Conservation (phyloP, 2,797 vertebrate genomes). For the Catharus ustulatus region DNA sequence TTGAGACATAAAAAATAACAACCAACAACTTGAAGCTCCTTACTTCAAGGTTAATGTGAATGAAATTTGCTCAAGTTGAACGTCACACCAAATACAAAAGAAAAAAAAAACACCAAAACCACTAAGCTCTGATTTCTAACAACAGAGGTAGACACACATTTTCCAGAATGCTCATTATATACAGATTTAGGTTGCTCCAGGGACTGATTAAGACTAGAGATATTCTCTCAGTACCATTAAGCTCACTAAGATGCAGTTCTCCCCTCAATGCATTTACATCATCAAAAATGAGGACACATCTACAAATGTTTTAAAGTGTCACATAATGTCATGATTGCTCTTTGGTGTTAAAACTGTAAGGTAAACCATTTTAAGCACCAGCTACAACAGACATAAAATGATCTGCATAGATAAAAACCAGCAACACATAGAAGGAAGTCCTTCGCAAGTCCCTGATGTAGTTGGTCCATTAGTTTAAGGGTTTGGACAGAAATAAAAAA, state of each 20-base stretch:
- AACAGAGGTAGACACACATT: neutral
- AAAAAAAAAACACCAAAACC: neutral
- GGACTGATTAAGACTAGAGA: slow-evolving; percentile 41
- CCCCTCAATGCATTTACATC: neutral
- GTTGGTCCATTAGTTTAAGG: neutral
- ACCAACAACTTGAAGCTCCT: slow-evolving; percentile 6
- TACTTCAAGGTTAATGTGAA: slow-evolving; percentile 55
- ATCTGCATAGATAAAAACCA: neutral
- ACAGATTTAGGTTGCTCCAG: slow-evolving; percentile 55
- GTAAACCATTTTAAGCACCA: neutral
- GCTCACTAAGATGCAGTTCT: neutral
- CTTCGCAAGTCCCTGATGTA: fast-evolving
- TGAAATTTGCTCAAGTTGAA: slow-evolving; percentile 46
- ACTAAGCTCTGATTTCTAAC: slow-evolving; percentile 10
- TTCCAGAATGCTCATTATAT: slow-evolving; percentile 56
- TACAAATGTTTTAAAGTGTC: neutral
- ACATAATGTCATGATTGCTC: neutral
- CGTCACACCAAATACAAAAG: slow-evolving; percentile 29
- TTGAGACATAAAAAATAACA: neutral
- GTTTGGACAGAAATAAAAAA: neutral
- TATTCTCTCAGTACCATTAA: slow-evolving; percentile 52
- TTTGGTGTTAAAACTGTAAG: neutral
- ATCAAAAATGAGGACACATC: neutral
- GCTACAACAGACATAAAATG: neutral
- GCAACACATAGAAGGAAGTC: neutral